Base-by-base conservation (phyloP, 2,888 invertebrate species). In the Phortica magna region DNA sequence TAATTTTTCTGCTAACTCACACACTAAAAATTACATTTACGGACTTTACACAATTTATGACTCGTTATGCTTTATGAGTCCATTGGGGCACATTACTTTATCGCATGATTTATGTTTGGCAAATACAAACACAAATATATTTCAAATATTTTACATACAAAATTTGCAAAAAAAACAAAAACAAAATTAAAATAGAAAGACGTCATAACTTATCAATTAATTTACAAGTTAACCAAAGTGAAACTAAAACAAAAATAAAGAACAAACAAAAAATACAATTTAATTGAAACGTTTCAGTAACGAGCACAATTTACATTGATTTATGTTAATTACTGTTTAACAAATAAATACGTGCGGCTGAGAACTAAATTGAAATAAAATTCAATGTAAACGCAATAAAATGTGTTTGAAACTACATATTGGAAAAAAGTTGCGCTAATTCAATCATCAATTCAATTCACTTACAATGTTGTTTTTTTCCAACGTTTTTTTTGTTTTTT, bases 321-420 rank as follows among this genome's bases (percentile, higher is more conserved):
- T 87, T 84, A 85, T 82, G 83, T 87, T 85, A 85, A 87, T 85
- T 87, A 87, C 85, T 83, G 83, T 83, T 83, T 70, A 85, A 81
- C 83, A 82, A 84, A 65, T 39, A 65, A 87, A 82, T 80, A 80
- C 79, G 79, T 78, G 71, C 78, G 82, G 79, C 77, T 83, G 87
- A 84, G 81, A 80, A 80, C 84, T 80, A 82, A 85, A 85, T 87
- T 87, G 85, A 85, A 83, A 85, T 85, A 80, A 81, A 84, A 82
- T 84, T 81, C 84, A 82, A 84, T 79, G 81, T 80, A 84, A 84
- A 65, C 39, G 65, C 14, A 41, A 31, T 12, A 14, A 31, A 65
- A 39, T 14, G 10, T 39, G 19, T 39, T 65, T n/a, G 19, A 31
- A 65, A 39, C 65, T 14, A n/a, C n/a, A n/a, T n/a, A 65, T 65